Percentiles rank a stretch among this genome's conserved stretches.
These are phyloP conservation scores for Cotesia vestalis DNA, from an alignment of 1,140 invertebrate species.

Conservation along the genomic window DNA sequence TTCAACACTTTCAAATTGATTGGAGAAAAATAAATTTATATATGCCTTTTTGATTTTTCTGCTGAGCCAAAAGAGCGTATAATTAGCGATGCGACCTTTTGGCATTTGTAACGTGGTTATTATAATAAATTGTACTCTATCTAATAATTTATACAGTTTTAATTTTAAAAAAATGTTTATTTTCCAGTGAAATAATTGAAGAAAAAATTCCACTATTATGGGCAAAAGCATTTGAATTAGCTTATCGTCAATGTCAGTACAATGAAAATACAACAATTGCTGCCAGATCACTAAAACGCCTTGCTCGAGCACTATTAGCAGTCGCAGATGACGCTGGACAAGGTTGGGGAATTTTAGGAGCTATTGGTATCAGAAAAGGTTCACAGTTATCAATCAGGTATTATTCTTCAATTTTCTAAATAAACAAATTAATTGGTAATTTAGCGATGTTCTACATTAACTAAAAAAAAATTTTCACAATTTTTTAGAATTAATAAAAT, in stretches of 20 bases:
- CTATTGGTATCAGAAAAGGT: slow-evolving; percentile 72
- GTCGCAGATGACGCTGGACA: slow-evolving; percentile 70
- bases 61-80: too few species aligned
- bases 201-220: slow-evolving; percentile 71
- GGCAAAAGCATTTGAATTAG: slow-evolving; percentile 68
- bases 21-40: too few species aligned
- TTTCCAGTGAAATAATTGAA: slow-evolving; percentile 68
- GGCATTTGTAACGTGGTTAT: too few species aligned
- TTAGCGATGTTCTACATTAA: too few species aligned
- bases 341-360: slow-evolving; percentile 71
- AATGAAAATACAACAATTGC: slow-evolving; percentile 62
- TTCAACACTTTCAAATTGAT: too few species aligned
- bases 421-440: too few species aligned
- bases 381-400: slow-evolving; percentile 70
- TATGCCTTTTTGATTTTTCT: too few species aligned
- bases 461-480: too few species aligned
- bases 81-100: too few species aligned
- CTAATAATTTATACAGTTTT: too few species aligned
- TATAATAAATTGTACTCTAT: too few species aligned
- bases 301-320: slow-evolving; percentile 63
- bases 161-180: background rate
- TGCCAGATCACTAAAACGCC: slow-evolving; percentile 64
- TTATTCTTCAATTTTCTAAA: slow-evolving; percentile 10
- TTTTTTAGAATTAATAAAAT: too few species aligned
- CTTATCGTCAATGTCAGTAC: slow-evolving; percentile 65